Evolutionary conservation across 2,888 invertebrate species (phyloP), one percentile per base, ranked within the genome.

Genomic region (Trichacis sp.): DNA sequence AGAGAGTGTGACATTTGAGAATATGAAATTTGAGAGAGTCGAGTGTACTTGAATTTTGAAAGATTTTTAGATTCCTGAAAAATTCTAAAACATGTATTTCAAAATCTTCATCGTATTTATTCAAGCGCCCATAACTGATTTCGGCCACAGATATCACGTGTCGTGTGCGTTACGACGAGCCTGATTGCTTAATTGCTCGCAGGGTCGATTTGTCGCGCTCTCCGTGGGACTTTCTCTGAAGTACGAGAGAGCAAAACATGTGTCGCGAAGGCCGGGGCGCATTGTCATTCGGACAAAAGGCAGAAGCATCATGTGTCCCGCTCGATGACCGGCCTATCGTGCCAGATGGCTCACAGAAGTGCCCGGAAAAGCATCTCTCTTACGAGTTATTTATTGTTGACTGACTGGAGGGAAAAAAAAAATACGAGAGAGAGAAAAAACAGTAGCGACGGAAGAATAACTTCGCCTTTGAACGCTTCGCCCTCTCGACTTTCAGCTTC

Each of bases 261-360:
- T 63, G 67, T 57, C 60, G 60, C 29, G 45, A 29, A 11, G 18
- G 43, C 20, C 42, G 42, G 36, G 46, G 49, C 56, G 60, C 67
- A 69, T 64, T 66, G 56, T 55, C 51, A 63, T 69, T 69, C 69
- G 59, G 72, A 73, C 71, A 73, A 73, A 73, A 72, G 73, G 69
- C 72, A 71, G 73, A 73, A 71, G 71, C 72, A 51, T 72, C 73
- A 73, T 69, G 69, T 70, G 68, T 64, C 62, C 64, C 50, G 54
- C 65, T 61, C 62, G 66, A 64, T 65, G 73, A 68, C 68, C 69
- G 42, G 55, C 48, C 64, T 53, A 69, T 70, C 70, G 55, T 64
- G 70, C 71, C 76, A 76, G 75, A 73, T 76, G 76, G 72, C 64
- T 55, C 64, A 66, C 73, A 73, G 68, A 73, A 71, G 71, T 69